Conservation (phyloP, 1,140 invertebrate species). For the Leptoteleia sp. region DNA sequence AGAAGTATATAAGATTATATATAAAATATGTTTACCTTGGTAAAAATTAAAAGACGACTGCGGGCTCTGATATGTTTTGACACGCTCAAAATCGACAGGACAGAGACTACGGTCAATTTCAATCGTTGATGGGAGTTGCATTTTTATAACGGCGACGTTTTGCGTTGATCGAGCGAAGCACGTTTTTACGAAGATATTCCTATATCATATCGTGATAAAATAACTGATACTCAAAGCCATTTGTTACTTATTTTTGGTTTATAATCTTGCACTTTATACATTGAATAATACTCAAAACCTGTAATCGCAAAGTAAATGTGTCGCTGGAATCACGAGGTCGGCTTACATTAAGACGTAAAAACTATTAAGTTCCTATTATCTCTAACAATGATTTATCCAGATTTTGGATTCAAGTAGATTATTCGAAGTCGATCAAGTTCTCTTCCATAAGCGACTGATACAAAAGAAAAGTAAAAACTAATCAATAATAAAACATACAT, state of each 20-base stretch:
- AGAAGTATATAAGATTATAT: conserved; percentile 68
- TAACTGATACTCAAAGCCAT: background rate
- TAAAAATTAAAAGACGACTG: conserved; percentile 78
- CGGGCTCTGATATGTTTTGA: conserved; percentile 70
- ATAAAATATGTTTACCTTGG: conserved; percentile 77
- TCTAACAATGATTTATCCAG: conserved; percentile 77
- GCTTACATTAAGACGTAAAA: conserved; percentile 51
- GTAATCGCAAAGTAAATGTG: conserved; percentile 20
- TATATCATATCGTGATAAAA: too few species aligned
- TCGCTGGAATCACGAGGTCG: conserved; percentile 34
- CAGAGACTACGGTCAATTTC: conserved; percentile 1
- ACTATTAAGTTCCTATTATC: conserved; percentile 76
- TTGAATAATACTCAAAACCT: conserved; percentile 36
- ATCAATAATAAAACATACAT: background rate
- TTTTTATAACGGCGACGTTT: conserved; percentile 15
- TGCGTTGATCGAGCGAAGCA: conserved; percentile 6
- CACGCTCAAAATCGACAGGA: conserved; percentile 19
- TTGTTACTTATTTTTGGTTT: background rate
- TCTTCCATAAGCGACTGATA: conserved; percentile 18
- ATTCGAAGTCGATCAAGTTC: conserved; percentile 11
- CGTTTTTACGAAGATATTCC: background rate
- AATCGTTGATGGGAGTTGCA: conserved; percentile 11
- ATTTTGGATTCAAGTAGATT: conserved; percentile 17
- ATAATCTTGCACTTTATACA: conserved; percentile 2
- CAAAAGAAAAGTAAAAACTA: background rate